Evolutionary conservation across 2,888 invertebrate genomes (phyloP).

Genomic region (Lottia gigantea): DNA sequence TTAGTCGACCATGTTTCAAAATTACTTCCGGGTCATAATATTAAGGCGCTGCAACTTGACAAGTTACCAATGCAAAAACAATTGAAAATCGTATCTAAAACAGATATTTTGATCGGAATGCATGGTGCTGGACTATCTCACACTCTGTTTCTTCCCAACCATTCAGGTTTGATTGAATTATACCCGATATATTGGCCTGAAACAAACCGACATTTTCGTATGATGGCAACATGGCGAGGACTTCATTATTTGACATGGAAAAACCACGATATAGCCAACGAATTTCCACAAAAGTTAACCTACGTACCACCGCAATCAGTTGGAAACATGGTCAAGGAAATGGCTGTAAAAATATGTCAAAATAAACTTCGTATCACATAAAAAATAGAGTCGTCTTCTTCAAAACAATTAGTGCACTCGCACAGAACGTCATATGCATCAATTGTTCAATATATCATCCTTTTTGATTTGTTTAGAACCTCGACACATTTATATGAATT

Average conservation of each 20-base stretch:
- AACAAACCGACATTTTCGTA: conserved; percentile 55
- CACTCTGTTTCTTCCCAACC: conserved; percentile 61
- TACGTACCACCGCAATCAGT: conserved; percentile 44
- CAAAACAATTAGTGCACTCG: no score
- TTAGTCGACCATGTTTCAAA: conserved; percentile 45
- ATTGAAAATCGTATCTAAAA: conserved; percentile 47
- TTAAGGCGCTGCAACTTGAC: conserved; percentile 59
- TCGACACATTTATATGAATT: no score
- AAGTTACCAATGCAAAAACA: conserved; percentile 54
- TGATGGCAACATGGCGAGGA: conserved; percentile 61
- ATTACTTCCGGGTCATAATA: conserved; percentile 37
- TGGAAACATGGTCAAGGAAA: conserved; percentile 23
- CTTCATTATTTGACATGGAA: conserved; percentile 61
- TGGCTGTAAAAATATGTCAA: conserved; percentile 22
- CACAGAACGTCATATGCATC: no score
- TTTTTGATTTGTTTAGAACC: no score
- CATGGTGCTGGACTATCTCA: conserved; percentile 66
- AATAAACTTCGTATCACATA: no score
- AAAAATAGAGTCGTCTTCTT: no score
- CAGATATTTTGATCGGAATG: conserved; percentile 66
- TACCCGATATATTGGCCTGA: conserved; percentile 53
- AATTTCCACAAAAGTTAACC: conserved; percentile 40
- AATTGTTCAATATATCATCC: no score
- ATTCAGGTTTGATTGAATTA: conserved; percentile 60
- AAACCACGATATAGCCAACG: conserved; percentile 52